Evolutionary conservation across 2,888 invertebrate genomes (phyloP).

Genomic region (Cheilosia grossa): DNA sequence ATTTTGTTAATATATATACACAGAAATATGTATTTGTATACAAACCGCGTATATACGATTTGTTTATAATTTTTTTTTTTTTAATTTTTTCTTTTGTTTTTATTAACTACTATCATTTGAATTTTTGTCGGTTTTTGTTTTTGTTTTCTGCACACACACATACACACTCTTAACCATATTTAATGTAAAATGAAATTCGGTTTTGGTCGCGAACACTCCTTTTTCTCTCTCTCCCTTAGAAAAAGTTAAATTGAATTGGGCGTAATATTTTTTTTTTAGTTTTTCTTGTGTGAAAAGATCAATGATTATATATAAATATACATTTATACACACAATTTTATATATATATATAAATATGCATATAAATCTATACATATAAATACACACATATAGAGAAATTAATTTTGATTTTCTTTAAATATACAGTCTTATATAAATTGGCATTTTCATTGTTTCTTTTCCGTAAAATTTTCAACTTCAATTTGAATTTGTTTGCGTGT

Average conservation of each 20-base stretch:
- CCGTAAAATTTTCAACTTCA: conserved; percentile 32
- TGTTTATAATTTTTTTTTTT: background rate
- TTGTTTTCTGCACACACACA: conserved; percentile 27
- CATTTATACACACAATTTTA: conserved; percentile 51
- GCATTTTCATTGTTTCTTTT: conserved; percentile 72
- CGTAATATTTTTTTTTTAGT: conserved; percentile 9
- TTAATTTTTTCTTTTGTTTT: background rate
- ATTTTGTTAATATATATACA: conserved; percentile 21
- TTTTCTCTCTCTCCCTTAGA: conserved; percentile 66
- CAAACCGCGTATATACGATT: conserved; percentile 31
- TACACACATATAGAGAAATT: conserved; percentile 37
- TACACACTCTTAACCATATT: conserved; percentile 61
- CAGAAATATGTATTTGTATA: conserved; percentile 16
- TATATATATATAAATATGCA: conserved; percentile 37
- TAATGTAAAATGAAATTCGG: conserved; percentile 71
- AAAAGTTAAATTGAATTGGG: conserved; percentile 53
- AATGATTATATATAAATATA: conserved; percentile 53
- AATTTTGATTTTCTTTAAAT: conserved; percentile 62
- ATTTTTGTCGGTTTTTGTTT: conserved; percentile 2
- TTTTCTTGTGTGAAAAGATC: conserved; percentile 36
- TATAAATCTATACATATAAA: background rate
- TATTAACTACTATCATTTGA: conserved; percentile 35
- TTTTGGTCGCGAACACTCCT: conserved; percentile 73
- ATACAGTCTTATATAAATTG: conserved; percentile 75
- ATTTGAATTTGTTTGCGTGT: background rate